These are phyloP conservation scores for Butorides virescens DNA, from an alignment of 2,113 vertebrate genomes.

Conservation along the genomic window DNA sequence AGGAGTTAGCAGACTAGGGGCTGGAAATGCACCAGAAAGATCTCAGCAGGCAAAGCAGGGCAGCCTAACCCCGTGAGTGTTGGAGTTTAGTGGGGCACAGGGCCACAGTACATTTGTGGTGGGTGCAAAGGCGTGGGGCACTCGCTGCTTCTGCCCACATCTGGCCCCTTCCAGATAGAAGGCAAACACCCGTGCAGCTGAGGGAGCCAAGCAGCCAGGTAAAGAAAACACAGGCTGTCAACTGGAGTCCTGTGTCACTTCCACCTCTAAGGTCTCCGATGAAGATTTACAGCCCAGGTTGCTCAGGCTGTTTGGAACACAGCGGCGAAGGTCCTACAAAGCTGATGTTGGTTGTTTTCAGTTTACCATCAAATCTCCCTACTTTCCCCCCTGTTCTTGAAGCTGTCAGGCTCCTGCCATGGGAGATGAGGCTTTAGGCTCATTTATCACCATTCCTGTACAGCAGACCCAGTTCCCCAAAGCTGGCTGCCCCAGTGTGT, in stretches of 20 bases:
- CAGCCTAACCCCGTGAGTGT: not conserved
- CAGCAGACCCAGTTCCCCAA: not conserved
- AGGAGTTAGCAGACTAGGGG: not conserved
- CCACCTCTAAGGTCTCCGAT: not conserved
- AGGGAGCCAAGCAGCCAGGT: not conserved
- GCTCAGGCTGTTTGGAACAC: not conserved
- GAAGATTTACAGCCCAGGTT: not conserved
- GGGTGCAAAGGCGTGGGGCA: not conserved
- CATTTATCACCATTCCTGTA: conserved; percentile 3
- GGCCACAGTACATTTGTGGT: not conserved
- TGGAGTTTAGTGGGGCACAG: not conserved
- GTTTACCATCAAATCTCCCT: not conserved
- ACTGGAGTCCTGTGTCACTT: not conserved
- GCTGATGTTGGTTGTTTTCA: not conserved
- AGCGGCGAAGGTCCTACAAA: not conserved
- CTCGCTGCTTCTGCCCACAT: not conserved
- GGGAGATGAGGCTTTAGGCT: conserved; percentile 19
- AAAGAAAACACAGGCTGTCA: not conserved
- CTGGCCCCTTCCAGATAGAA: not conserved
- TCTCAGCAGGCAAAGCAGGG: not conserved
- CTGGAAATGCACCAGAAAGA: not conserved
- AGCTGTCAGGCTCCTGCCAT: conserved; percentile 4
- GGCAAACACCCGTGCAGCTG: not conserved
- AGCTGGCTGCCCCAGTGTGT: not conserved
- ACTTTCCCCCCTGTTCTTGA: not conserved